phyloP scores from a whole-genome alignment of 2,113 vertebrate genomes.

The Pontoporia blainvillei region DNA sequence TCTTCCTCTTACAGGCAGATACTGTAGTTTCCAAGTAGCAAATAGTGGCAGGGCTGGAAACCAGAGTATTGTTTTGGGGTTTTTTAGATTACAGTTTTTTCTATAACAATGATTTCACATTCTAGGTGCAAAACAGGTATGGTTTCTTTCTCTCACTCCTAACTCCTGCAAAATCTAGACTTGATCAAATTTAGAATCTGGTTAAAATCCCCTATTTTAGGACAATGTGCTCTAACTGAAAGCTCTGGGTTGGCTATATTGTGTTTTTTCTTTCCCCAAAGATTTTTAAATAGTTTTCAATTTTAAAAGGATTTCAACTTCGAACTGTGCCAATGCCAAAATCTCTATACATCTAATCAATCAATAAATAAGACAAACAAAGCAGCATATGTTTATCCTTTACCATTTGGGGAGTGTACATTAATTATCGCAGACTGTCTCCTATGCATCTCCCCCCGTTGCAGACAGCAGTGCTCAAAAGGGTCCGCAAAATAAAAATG shows the following conservation, averaged over 20 bases:
- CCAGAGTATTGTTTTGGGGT: too few relatives aligned
- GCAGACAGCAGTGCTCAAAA: constrained; percentile 82
- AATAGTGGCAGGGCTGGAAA: neutral
- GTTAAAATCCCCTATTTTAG: constrained; percentile 24
- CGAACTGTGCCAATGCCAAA: constrained; percentile 41
- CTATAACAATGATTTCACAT: constrained; percentile 19
- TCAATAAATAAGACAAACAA: constrained; percentile 72
- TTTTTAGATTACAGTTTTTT: neutral
- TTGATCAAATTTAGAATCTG: constrained; percentile 6
- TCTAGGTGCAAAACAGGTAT: constrained; percentile 16
- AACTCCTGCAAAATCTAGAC: constrained; percentile 33
- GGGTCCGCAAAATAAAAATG: constrained; percentile 83
- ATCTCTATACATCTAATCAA: constrained; percentile 64
- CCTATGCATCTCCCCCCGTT: constrained; percentile 71
- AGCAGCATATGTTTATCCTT: constrained; percentile 79
- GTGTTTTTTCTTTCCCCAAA: neutral
- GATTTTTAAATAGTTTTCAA: constrained; percentile 59
- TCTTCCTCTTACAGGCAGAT: neutral
- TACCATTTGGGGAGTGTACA: constrained; percentile 81
- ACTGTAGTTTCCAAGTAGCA: neutral
- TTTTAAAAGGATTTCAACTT: constrained; percentile 62
- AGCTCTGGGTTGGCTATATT: constrained; percentile 30
- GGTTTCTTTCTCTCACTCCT: neutral
- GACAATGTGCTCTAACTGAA: constrained; percentile 20
- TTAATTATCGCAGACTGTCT: constrained; percentile 82